Evolutionary conservation across 1,140 invertebrate genomes (phyloP).

Genomic region (Trypoxylus dichotomus): DNA sequence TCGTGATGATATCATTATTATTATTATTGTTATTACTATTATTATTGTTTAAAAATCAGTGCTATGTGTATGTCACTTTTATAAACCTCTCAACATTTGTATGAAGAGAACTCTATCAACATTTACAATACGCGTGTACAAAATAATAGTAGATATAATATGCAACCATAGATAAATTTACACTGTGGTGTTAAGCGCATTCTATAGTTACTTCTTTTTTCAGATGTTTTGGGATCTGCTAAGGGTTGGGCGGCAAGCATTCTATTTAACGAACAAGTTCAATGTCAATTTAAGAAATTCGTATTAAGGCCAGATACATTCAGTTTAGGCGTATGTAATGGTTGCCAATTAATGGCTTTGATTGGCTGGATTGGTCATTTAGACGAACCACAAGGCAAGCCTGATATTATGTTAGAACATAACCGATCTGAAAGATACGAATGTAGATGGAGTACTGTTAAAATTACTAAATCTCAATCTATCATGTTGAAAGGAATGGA

Average conservation of each 20-base stretch:
- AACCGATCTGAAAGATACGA: slow-evolving; percentile 90
- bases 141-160: too few relatives aligned
- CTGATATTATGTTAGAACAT: slow-evolving; percentile 76
- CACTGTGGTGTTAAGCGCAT: slow-evolving; percentile 23
- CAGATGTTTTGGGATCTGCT: slow-evolving; percentile 93
- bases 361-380: slow-evolving; percentile 73
- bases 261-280: slow-evolving; percentile 68
- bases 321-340: slow-evolving; percentile 96
- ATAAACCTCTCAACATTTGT: too few relatives aligned
- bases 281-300: slow-evolving; percentile 74
- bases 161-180: too few relatives aligned
- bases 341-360: slow-evolving; percentile 92
- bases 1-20: too few relatives aligned
- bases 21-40: too few relatives aligned
- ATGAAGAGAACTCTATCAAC: too few relatives aligned
- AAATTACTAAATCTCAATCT: slow-evolving; percentile 69
- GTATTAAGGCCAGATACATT: slow-evolving; percentile 78
- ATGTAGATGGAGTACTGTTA: slow-evolving; percentile 86
- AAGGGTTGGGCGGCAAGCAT: slow-evolving; percentile 97
- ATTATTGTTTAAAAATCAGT: too few relatives aligned
- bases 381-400: slow-evolving; percentile 48
- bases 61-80: too few relatives aligned
- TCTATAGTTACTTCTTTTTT: slow-evolving; percentile 33
- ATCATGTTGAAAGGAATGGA: slow-evolving; percentile 91
- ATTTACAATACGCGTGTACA: too few relatives aligned